Base-by-base conservation (phyloP, 2,113 vertebrate species). In the Podilymbus podiceps region DNA sequence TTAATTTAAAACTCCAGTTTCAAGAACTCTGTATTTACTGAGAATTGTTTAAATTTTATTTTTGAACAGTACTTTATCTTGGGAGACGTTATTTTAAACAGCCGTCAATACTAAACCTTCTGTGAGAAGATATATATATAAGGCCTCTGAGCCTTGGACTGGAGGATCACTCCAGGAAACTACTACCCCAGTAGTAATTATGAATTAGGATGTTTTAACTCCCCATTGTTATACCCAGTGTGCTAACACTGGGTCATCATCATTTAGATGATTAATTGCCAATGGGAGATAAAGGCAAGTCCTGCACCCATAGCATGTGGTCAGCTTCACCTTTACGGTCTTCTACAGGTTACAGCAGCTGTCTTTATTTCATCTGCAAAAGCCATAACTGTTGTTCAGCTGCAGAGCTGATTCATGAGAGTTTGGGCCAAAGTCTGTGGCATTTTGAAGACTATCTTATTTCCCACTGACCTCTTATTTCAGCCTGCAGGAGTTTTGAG, bases 221-320 rank as follows among this genome's bases (percentile, higher is more conserved):
- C 31, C 52, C 33, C 40, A 42, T 21, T 73, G 28, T 22, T 50
- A 44, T 28, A 53, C 6, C 12, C 9, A 30, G 15, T n/a, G 40
- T 35, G 22, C 12, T n/a, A 52, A 38, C 38, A 38, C 38, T 38
- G 38, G 38, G 38, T 38, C 38, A 38, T 38, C 38, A 38, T 38
- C 38, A 38, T 38, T 38, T 9, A 38, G 38, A 38, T 1, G 3
- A 24, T 46, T 69, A 56, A 55, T 62, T 83, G 55, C 35, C 46
- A 25, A 24, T 6, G 19, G 17, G 13, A 78, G 33, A 47, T 64
- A 58, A 82, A 52, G 30, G 25, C 22, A 82, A 49, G 8, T 31
- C 12, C 66, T 66, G 33, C 21, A 59, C 4, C 10, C 5, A 16
- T 40, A 33, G 15, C 16, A 14, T 0, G 0, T n/a, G 19, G 17